Base-by-base conservation (phyloP, 2,888 invertebrate species). In the Lithosia quadra region DNA sequence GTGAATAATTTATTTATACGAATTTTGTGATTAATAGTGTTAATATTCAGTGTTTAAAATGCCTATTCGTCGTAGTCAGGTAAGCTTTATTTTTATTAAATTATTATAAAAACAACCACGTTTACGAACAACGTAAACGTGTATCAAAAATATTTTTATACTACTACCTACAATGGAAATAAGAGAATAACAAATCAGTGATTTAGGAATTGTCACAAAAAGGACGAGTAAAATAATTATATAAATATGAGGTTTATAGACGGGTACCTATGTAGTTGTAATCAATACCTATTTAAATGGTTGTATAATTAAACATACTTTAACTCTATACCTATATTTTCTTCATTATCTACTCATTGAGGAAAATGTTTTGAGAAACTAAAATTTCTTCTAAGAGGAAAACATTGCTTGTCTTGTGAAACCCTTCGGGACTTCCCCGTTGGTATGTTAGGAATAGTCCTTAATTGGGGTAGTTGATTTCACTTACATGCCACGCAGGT, bases 1-100 rank as follows among this genome's bases (percentile, higher is more conserved):
- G 77, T 78, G 76, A 66, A 67, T 62, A 56, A 72, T 67, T 75
- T 61, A 65, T 56, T 69, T 43, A 65, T 72, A 71, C 71, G 69
- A 55, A 73, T n/a, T 74, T 73, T 73, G 74, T 84, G 85, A 77
- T 82, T 76, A 55, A 21, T 66, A 76, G 77, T 81, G 79, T 43
- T 68, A 69, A 72, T 74, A 77, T 75, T 74, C 67, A 73, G 81
- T 85, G 78, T 76, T 77, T 77, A 92, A 88, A 79, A 95, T 95
- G 95, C 92, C 94, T 87, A 87, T 94, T 80, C 93, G 94, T 74
- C 93, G 92, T 67, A 94, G 93, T 80, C 90, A 92, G 94, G 95
- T 95, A 90, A 86, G 89, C 71, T 28, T 33, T 59, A 55, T 49
- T 49, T n/a, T 49, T 49, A 9, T n/a, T 49, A n/a, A 49, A n/a